Evolutionary conservation across 2,797 vertebrate genomes (phyloP).

Genomic region (Characodon lateralis): DNA sequence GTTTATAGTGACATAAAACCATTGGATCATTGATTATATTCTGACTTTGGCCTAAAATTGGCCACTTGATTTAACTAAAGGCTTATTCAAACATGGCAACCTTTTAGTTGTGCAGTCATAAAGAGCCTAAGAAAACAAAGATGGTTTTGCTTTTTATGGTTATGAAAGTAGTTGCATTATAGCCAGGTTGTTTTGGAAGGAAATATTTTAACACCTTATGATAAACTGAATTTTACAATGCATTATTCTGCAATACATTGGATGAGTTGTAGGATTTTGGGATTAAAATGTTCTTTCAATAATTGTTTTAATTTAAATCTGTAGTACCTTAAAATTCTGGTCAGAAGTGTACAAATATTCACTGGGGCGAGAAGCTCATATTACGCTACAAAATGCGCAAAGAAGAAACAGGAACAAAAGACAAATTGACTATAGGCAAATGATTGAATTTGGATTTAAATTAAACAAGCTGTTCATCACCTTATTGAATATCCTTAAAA

Average conservation of each 20-base stretch:
- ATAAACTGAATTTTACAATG: neutral
- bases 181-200: neutral
- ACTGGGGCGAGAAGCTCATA: neutral
- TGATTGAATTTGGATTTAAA: neutral
- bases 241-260: neutral
- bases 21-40: slow-evolving; percentile 18
- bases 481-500: neutral
- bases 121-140: slow-evolving; percentile 6
- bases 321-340: neutral
- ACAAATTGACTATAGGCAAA: neutral
- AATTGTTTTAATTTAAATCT: neutral
- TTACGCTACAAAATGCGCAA: neutral
- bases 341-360: neutral
- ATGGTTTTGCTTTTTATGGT: neutral
- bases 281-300: neutral
- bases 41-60: slow-evolving; percentile 8
- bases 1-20: slow-evolving; percentile 12
- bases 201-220: neutral
- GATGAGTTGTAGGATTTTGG: neutral
- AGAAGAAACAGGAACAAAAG: neutral
- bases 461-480: no score
- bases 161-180: neutral
- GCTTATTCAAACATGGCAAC: slow-evolving; percentile 28
- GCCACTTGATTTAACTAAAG: slow-evolving; percentile 20
- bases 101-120: slow-evolving; percentile 10